These are phyloP conservation scores for Macrotus californicus DNA, from an alignment of 2,113 vertebrate genomes.

Conservation along the genomic window DNA sequence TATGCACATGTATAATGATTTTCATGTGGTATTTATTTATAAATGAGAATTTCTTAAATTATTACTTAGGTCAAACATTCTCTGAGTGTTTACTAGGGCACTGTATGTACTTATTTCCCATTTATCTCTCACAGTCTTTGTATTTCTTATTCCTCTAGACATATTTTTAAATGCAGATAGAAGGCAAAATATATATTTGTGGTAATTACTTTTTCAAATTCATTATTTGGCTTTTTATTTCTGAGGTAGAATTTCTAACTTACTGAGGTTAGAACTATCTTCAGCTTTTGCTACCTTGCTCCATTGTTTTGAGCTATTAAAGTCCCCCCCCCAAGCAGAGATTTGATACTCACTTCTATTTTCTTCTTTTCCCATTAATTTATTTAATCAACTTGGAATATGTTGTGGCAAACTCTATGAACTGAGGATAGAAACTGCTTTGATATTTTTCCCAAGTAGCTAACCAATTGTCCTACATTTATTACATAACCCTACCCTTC, in stretches of 20 bases:
- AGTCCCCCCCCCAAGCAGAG: not conserved
- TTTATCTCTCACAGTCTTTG: not conserved
- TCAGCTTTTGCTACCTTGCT: conserved; percentile 7
- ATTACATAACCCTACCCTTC: conserved; percentile 62
- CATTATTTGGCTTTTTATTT: not conserved
- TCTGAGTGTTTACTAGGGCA: not conserved
- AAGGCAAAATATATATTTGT: not conserved
- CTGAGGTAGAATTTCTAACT: not conserved
- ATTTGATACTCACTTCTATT: not conserved
- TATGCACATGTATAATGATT: not conserved
- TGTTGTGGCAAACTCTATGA: not conserved
- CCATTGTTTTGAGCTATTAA: not conserved
- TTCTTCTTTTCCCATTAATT: conserved; percentile 41
- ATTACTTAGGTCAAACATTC: not conserved
- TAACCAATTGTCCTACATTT: conserved; percentile 53
- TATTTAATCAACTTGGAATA: conserved; percentile 53
- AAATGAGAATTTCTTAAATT: not conserved
- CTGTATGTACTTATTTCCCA: not conserved
- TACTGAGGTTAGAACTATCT: not conserved
- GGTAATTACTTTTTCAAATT: not conserved
- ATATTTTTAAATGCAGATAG: not conserved
- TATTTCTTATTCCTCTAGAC: conserved; percentile 2
- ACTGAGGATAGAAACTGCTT: conserved; percentile 19
- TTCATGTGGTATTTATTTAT: not conserved
- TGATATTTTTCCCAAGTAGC: conserved; percentile 47